phyloP scores from a whole-genome alignment of 92 coral and sea anemone species.

The Virgularia gustaviana region DNA sequence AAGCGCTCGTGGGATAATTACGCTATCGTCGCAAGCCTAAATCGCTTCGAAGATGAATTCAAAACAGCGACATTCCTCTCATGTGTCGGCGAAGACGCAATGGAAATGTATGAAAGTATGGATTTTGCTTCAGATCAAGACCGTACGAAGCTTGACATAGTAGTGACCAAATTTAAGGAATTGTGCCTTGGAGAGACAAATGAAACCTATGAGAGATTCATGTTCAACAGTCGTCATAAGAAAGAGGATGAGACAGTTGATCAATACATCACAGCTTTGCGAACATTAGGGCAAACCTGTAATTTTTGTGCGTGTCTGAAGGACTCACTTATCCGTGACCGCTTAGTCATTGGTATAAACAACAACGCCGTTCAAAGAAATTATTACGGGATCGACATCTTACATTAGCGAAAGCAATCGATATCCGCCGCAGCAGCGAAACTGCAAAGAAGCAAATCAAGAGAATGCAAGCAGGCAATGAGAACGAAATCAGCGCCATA shows the following conservation, averaged over 20 bases:
- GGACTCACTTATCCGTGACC: slow-evolving; percentile 15
- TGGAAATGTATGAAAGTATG: slow-evolving; percentile 33
- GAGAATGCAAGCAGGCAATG: neutral
- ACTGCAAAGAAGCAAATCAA: neutral
- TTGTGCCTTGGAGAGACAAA: slow-evolving; percentile 29
- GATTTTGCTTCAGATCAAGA: slow-evolving; percentile 1
- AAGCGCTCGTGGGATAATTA: slow-evolving; percentile 43
- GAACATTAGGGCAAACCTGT: slow-evolving; percentile 1
- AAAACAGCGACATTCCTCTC: slow-evolving; percentile 44
- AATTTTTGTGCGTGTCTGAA: slow-evolving; percentile 12
- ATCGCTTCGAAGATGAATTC: slow-evolving; percentile 12
- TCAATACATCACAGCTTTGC: slow-evolving; percentile 6
- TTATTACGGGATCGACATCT: slow-evolving; percentile 7
- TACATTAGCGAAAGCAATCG: slow-evolving; percentile 4
- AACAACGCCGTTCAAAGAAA: slow-evolving; percentile 1
- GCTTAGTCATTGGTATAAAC: slow-evolving; percentile 11
- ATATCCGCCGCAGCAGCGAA: slow-evolving; percentile 16
- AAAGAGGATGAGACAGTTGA: neutral
- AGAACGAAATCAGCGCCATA: slow-evolving; percentile 2
- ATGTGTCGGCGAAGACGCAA: slow-evolving; percentile 35
- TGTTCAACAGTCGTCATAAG: neutral
- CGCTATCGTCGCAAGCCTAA: slow-evolving; percentile 35
- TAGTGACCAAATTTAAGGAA: neutral
- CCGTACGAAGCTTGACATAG: neutral
- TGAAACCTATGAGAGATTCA: slow-evolving; percentile 22